Conservation (phyloP, 2,113 vertebrate species). For the Pygoscelis antarcticus region DNA sequence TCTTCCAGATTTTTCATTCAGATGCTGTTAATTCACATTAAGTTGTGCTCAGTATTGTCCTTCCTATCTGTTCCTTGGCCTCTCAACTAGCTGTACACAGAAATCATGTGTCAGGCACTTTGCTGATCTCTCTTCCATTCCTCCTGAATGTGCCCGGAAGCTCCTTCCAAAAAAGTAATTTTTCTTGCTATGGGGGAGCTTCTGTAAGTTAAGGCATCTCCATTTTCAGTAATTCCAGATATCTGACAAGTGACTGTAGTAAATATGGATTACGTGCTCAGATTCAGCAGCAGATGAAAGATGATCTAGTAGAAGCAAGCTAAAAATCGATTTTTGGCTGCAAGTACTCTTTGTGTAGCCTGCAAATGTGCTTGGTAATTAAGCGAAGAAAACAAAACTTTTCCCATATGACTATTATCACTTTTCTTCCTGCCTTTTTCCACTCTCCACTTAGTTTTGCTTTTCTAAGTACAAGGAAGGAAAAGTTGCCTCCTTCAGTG, state of each 20-base stretch:
- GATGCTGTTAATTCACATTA: neutral
- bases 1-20: neutral
- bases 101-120: neutral
- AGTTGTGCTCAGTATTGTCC: neutral
- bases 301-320: neutral
- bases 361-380: neutral
- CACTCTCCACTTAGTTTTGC: neutral
- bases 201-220: neutral
- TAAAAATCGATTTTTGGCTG: neutral
- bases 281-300: neutral
- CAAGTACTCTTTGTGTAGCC: neutral
- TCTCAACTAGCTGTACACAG: neutral
- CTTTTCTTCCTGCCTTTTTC: neutral
- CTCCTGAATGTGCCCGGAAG: neutral
- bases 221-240: neutral
- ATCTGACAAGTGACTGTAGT: neutral
- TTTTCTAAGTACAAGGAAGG: neutral
- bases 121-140: neutral
- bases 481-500: neutral
- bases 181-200: neutral
- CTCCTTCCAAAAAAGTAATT: neutral
- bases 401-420: neutral
- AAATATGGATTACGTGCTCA: neutral
- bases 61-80: neutral
- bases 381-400: neutral